Base-by-base conservation (phyloP, 2,113 vertebrate genomes). In the Archocentrus centrarchus region DNA sequence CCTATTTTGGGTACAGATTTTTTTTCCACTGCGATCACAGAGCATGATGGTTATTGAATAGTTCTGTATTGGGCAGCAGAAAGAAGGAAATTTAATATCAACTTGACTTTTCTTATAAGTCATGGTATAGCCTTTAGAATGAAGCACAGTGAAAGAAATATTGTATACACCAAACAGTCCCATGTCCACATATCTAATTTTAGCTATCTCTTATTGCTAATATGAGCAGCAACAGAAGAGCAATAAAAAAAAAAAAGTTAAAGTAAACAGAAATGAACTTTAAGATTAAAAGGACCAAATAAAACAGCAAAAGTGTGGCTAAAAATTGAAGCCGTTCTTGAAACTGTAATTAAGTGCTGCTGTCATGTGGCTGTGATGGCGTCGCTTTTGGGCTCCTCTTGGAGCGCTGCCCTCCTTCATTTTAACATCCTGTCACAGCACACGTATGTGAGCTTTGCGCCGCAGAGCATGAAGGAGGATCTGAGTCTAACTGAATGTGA, bases 401-500 rank as follows among this genome's bases (percentile, higher is more conserved):
- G 2, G 59, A 58, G 22, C 47, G 0, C n/a, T 73, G 61, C n/a
- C 7, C 75, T 57, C 41, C n/a, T 80, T 90, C 62, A 50, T 73
- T 77, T 64, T 76, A 82, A 76, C 77, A 53, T 88, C 75, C 53
- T 83, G 86, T 92, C 85, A 88, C 60, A 32, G 81, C 78, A 37
- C 58, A 47, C 20, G 3, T 7, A 60, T 1, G 59, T n/a, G 58
- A 87, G 78, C 37, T 0, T 47, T 0, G 37, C 90, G 79, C 78
- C 75, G 22, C n/a, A 32, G 88, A 82, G 91, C 82, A 92, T 85
- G 76, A 89, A 83, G 78, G 82, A 70, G 79, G 84, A 86, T 79
- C 79, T 93, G 91, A 92, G 83, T 92, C 58, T 93, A 94, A 94
- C 91, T 90, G 82, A 93, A 93, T 88, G 88, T 93, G 92, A 88